Evolutionary conservation across 2,888 invertebrate species (phyloP), one percentile per base, ranked within the genome.

Genomic region (Boloria selene): DNA sequence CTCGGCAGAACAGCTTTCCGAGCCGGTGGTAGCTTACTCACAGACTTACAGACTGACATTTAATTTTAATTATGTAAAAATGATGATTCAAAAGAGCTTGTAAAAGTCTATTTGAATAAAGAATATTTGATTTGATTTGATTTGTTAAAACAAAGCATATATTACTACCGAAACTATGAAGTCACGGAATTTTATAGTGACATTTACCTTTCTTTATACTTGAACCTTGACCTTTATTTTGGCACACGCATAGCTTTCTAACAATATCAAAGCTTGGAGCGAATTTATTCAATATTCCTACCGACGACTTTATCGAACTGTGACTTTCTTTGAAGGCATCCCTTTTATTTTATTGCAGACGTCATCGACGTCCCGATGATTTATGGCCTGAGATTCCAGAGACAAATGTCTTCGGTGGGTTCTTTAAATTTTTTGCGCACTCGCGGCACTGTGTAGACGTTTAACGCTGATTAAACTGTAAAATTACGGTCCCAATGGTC

Each of bases 381-480:
- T 90, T 88, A 91, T 89, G 80, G 77, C 75, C 75, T 75, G 74
- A 68, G 80, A 91, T 88, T 87, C 85, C 82, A 83, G 73, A 77
- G 77, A 73, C 78, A 72, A 75, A 73, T 83, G 78, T 78, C 80
- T 75, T 78, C 78, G 80, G 83, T 76, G 74, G 77, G 78, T 78
- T 79, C 79, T 78, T 72, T 73, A 71, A 77, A 61, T 76, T 78
- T 80, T 88, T 85, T 82, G 75, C 74, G 69, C 73, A 16, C 70
- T 66, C 75, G 88, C 88, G 88, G 90, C 83, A 83, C 82, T 85
- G 79, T 89, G 84, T 84, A 80, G 82, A 82, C 86, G 91, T 92
- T 92, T 91, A 92, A 92, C 92, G 92, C 91, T 92, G 90, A 92
- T 92, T 92, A 92, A 90, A 92, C 91, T 92, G 91, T 92, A 90